Conservation (phyloP, 1,140 invertebrate genomes). For the Bombus balteatus region DNA sequence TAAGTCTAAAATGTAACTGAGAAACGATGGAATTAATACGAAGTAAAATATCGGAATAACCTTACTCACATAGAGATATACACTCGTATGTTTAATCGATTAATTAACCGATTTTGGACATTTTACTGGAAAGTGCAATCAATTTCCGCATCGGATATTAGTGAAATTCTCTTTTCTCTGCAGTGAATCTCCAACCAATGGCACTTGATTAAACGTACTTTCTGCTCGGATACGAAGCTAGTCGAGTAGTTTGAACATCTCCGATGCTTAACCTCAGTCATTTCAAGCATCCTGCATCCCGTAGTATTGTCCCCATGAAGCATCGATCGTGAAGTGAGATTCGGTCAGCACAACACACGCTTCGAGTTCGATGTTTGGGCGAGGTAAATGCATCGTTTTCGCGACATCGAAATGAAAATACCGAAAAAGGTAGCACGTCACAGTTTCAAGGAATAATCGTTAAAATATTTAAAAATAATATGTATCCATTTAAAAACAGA, state of each 20-base stretch:
- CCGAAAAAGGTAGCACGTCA: not conserved
- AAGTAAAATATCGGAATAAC: not conserved
- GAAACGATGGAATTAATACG: not conserved
- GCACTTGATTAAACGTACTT: slow-evolving; percentile 27
- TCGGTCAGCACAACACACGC: slow-evolving; percentile 1
- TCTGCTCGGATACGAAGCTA: not conserved
- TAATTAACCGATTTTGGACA: not conserved
- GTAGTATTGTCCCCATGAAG: slow-evolving; percentile 13
- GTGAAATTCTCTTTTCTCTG: not conserved
- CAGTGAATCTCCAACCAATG: not conserved
- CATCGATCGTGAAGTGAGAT: slow-evolving; percentile 26
- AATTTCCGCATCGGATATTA: not conserved
- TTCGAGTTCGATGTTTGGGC: not conserved
- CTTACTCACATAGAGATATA: not conserved
- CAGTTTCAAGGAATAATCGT: not conserved
- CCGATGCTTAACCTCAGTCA: slow-evolving; percentile 36
- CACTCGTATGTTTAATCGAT: not conserved
- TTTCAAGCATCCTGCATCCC: slow-evolving; percentile 37
- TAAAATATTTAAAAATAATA: not conserved
- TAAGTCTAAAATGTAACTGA: not conserved
- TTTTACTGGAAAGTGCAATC: not conserved
- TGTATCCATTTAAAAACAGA: not conserved
- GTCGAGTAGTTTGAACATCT: slow-evolving; percentile 40
- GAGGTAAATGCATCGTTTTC: not conserved
- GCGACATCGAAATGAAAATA: not conserved